Evolutionary conservation across 2,113 vertebrate species (phyloP).

Genomic region (Scomber scombrus): DNA sequence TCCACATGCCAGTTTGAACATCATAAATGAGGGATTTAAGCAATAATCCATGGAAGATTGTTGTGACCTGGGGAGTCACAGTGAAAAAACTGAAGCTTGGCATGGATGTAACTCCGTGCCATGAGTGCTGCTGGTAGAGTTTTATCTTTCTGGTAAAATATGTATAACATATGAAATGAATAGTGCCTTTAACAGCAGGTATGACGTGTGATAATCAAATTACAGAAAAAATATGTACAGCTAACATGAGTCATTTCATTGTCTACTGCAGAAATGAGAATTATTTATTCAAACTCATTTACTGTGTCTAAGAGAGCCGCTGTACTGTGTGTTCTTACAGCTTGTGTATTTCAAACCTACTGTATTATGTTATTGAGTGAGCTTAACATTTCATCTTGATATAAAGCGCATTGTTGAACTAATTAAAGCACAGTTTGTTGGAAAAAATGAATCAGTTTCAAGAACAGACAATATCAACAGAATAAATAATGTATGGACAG

Average conservation of each 20-base stretch:
- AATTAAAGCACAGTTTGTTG: background rate
- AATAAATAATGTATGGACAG: conserved; percentile 16
- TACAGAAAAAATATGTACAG: background rate
- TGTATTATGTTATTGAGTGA: background rate
- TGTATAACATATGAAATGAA: background rate
- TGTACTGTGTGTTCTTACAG: background rate
- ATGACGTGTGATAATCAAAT: background rate
- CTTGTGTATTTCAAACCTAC: background rate
- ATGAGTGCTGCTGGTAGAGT: too few species aligned
- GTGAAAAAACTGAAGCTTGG: too few species aligned
- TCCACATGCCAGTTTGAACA: too few species aligned
- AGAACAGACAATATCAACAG: background rate
- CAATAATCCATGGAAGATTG: too few species aligned
- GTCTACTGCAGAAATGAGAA: background rate
- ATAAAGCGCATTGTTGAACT: background rate
- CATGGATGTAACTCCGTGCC: too few species aligned
- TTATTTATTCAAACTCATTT: conserved; percentile 3
- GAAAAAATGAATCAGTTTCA: background rate
- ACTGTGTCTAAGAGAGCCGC: background rate
- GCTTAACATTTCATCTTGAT: background rate
- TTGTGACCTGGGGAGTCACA: too few species aligned
- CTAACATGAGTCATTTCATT: background rate
- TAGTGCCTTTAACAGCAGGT: background rate
- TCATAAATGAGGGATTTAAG: too few species aligned
- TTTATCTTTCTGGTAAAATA: too few species aligned